phyloP scores from a whole-genome alignment of 2,797 vertebrate species.

The Allobates femoralis region DNA sequence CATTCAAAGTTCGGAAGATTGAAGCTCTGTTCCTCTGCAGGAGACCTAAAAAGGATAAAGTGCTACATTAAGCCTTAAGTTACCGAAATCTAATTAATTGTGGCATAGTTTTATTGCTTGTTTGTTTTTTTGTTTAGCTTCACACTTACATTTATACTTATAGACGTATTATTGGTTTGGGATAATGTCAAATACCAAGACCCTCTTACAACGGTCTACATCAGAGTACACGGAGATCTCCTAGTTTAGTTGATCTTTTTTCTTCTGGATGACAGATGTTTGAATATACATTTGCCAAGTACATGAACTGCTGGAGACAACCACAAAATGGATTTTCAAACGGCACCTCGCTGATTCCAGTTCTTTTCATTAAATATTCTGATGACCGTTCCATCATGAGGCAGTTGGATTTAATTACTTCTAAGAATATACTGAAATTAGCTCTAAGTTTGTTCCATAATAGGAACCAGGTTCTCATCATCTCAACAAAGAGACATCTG shows the following conservation, averaged over 20 bases:
- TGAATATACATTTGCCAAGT: conserved; percentile 40
- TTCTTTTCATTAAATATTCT: conserved; percentile 47
- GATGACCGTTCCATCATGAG: conserved; percentile 32
- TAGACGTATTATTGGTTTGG: background rate
- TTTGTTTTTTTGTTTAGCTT: background rate
- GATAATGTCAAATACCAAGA: background rate
- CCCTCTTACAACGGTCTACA: background rate
- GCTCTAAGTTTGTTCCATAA: conserved; percentile 19
- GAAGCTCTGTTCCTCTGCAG: background rate
- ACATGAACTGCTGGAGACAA: conserved; percentile 42
- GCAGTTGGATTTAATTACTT: conserved; percentile 48
- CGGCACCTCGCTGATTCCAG: conserved; percentile 49
- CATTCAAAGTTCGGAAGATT: background rate
- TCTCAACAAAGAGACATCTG: conserved; percentile 39
- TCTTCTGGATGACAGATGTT: conserved; percentile 50
- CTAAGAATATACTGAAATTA: conserved; percentile 42
- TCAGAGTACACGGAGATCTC: background rate
- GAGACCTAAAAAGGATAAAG: background rate
- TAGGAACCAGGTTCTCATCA: conserved; percentile 35
- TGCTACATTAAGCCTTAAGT: background rate
- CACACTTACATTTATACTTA: background rate
- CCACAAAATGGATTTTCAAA: conserved; percentile 48
- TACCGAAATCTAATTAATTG: background rate
- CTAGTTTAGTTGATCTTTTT: conserved; percentile 1
- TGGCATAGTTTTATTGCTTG: background rate